Percentiles rank a stretch among this genome's conserved stretches.
phyloP scores from a whole-genome alignment of 37 sponge, comb jelly and placozoan species.

The Tethya wilhelma region DNA sequence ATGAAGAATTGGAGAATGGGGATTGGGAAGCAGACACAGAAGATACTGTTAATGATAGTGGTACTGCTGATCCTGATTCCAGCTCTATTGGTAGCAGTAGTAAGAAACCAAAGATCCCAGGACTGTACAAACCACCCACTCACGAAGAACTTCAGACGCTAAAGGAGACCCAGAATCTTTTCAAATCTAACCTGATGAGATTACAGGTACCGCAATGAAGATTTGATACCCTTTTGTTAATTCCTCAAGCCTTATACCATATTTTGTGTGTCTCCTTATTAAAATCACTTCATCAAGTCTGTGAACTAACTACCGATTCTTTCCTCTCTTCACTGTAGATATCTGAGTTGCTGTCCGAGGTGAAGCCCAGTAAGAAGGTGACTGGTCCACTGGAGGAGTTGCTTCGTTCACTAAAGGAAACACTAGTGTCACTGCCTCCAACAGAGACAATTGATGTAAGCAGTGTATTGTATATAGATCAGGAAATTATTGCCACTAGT shows the following conservation, averaged over 20 bases:
- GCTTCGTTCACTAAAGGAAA: slow-evolving; percentile 45
- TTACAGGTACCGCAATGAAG: slow-evolving; percentile 75
- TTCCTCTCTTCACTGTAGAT: no score
- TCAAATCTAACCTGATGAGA: slow-evolving; percentile 77
- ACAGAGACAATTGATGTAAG: slow-evolving; percentile 59
- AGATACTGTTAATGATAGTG: neutral
- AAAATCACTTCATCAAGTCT: no score
- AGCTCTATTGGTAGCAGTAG: neutral
- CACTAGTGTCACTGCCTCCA: slow-evolving; percentile 52
- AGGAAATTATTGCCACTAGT: no score
- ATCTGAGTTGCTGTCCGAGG: slow-evolving; percentile 81
- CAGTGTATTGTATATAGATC: no score
- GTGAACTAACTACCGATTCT: no score
- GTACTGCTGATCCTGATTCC: neutral
- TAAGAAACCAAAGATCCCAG: slow-evolving; percentile 13
- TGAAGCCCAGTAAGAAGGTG: slow-evolving; percentile 45
- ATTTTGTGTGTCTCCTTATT: neutral
- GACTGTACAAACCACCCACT: slow-evolving; percentile 84
- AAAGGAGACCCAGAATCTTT: slow-evolving; percentile 84
- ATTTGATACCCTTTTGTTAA: neutral
- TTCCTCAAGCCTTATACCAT: neutral
- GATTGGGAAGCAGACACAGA: no score
- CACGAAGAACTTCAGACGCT: slow-evolving; percentile 79
- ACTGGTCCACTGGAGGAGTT: slow-evolving; percentile 49
- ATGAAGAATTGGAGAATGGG: no score